phyloP scores from a whole-genome alignment of 2,888 invertebrate genomes.

The Dendrolimus houi region DNA sequence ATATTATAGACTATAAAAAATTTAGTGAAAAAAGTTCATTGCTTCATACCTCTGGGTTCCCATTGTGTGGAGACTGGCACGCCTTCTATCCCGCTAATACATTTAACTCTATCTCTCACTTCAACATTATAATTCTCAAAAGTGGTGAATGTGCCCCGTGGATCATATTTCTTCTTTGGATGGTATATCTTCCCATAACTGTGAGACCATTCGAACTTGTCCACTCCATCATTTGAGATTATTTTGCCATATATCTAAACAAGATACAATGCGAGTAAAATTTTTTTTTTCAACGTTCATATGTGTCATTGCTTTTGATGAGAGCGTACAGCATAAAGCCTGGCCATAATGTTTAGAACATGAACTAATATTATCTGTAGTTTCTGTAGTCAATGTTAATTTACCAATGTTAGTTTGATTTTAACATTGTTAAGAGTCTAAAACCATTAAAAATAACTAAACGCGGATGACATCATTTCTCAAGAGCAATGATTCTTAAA shows the following conservation, averaged over 20 bases:
- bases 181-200: constrained; percentile 94
- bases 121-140: constrained; percentile 99
- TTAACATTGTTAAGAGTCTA: no score
- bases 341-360: no score
- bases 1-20: no score
- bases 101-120: constrained; percentile 95
- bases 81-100: constrained; percentile 94
- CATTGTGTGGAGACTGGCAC: constrained; percentile 98
- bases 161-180: constrained; percentile 92
- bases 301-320: no score
- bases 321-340: no score
- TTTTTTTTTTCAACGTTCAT: no score
- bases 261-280: not conserved
- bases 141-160: constrained; percentile 94
- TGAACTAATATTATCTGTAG: no score
- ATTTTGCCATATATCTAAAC: constrained; percentile 89
- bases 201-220: constrained; percentile 95
- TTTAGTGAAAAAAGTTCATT: not conserved
- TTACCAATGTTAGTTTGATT: no score
- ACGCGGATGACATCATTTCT: no score
- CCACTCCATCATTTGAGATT: constrained; percentile 81
- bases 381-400: no score
- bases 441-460: no score
- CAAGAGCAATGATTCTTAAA: no score
- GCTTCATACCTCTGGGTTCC: constrained; percentile 80